These are phyloP conservation scores for Herminia tarsipennalis DNA, from an alignment of 2,888 invertebrate species.

Conservation along the genomic window DNA sequence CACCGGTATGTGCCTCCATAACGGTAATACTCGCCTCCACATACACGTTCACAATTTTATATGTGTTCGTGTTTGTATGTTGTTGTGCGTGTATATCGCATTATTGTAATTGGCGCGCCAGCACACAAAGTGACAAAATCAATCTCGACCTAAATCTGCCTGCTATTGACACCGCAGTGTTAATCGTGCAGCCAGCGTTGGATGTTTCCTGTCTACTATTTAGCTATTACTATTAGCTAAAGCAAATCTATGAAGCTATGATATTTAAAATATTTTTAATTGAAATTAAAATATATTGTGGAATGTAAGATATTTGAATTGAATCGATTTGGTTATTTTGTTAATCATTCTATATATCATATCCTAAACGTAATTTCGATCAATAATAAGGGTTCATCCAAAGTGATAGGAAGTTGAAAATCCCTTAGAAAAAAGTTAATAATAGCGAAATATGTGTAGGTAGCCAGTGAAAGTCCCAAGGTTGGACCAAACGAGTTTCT, in stretches of 20 bases:
- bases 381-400: not conserved
- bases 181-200: conserved; percentile 39
- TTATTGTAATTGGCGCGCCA: conserved; percentile 71
- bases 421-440: not conserved
- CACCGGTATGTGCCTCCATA: conserved; percentile 84
- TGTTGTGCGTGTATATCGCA: conserved; percentile 55
- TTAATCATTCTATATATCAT: too few relatives aligned
- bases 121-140: conserved; percentile 68
- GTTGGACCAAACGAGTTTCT: conserved; percentile 80
- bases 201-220: conserved; percentile 42
- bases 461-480: conserved; percentile 84
- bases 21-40: conserved; percentile 82
- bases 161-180: conserved; percentile 36
- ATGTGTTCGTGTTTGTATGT: conserved; percentile 17
- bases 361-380: not conserved
- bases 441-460: conserved; percentile 57
- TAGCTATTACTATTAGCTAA: too few relatives aligned
- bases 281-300: too few relatives aligned
- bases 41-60: conserved; percentile 56
- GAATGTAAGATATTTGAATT: too few relatives aligned
- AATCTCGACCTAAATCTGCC: conserved; percentile 74
- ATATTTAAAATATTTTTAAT: too few relatives aligned
- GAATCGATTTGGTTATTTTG: too few relatives aligned
- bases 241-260: too few relatives aligned
- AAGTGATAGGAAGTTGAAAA: conserved; percentile 1